Evolutionary conservation across 2,113 vertebrate genomes (phyloP), one percentile per base, ranked within the genome.

Genomic region (Stictonetta naevosa): DNA sequence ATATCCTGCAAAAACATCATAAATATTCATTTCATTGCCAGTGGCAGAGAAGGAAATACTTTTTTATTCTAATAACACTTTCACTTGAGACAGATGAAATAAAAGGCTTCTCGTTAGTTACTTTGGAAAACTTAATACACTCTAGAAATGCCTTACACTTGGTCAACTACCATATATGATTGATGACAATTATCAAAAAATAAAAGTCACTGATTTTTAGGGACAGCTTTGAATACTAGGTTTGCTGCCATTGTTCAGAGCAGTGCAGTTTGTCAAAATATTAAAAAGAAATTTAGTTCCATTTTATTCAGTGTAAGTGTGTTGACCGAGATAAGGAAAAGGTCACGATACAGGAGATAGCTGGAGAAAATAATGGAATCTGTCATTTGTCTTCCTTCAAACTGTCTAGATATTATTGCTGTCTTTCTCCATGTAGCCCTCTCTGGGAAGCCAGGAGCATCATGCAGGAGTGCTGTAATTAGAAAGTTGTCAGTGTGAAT

Each of bases 1-100:
- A n/a, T 81, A 77, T 83, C 93, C 60, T 87, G 85, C 26, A 71
- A 93, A 94, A 97, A 84, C 90, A 90, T 83, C 86, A 94, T 97
- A 95, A 96, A 97, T 97, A 97, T 96, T 92, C 77, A 96, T 94
- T 91, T 80, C 86, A 83, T 85, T 85, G 90, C 93, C 88, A 90
- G 46, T 95, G 81, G 92, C 96, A 75, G 83, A 97, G 69, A 95
- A 94, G 86, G 84, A 94, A 86, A 93, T 83, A 93, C 62, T 93
- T 95, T 93, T 42, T 92, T 95, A 74, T 92, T 93, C 76, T 91
- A 94, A 94, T 88, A 82, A 36, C 31, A 44, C 33, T 95, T 92
- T 77, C 76, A 83, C 77, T 83, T 92, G 46, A 88, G 89, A 95
- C 72, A 91, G 63, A 90, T 88, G 60, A 94, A 92, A 93, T 87